These are phyloP conservation scores for Arctopsyche grandis DNA, from an alignment of 1,140 invertebrate genomes.

Conservation along the genomic window DNA sequence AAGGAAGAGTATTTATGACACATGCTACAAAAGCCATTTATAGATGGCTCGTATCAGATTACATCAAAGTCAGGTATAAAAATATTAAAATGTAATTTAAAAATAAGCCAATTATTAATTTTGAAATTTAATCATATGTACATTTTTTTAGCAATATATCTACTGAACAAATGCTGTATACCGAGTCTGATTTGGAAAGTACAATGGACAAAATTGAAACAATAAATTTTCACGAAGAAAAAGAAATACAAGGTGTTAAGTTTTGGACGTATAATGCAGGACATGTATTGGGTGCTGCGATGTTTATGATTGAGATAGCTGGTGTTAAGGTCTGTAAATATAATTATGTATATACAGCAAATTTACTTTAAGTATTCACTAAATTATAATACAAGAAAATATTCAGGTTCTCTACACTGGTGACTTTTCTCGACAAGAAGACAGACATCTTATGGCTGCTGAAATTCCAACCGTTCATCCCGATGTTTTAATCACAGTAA, in stretches of 20 bases:
- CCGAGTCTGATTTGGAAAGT: constrained; percentile 94
- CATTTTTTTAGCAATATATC: constrained; percentile 84
- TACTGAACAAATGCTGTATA: constrained; percentile 97
- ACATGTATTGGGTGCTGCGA: constrained; percentile 98
- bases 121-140: background rate
- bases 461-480: constrained; percentile 96
- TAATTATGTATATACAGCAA: background rate
- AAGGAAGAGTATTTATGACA: constrained; percentile 99
- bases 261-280: constrained; percentile 99
- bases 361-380: background rate
- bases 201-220: constrained; percentile 99
- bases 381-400: background rate
- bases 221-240: constrained; percentile 98
- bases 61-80: constrained; percentile 92
- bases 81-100: background rate
- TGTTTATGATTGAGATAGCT: constrained; percentile 99
- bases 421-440: constrained; percentile 98
- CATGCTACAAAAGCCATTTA: constrained; percentile 99
- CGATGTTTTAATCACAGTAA: constrained; percentile 94
- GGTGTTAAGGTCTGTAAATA: constrained; percentile 86
- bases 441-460: constrained; percentile 98
- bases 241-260: constrained; percentile 94
- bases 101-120: background rate
- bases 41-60: constrained; percentile 97
- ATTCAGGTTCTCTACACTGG: constrained; percentile 93